A percentile compares a stretch with the other conserved stretches of the same genome.
These are phyloP conservation scores for Sprattus sprattus DNA, from an alignment of 2,113 vertebrate species.

Conservation along the genomic window DNA sequence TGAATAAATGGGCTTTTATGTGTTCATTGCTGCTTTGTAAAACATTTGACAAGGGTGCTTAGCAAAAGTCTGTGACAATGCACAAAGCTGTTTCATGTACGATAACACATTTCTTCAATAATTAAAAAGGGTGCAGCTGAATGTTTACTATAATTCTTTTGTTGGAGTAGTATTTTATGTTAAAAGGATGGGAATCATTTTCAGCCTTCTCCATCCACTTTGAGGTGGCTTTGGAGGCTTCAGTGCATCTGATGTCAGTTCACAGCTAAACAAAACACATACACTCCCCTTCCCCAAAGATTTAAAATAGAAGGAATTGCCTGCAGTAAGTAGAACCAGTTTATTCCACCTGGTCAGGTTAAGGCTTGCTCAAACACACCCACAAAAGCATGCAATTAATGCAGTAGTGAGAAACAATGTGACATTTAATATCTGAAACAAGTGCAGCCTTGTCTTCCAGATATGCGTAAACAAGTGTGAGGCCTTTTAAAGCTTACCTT, in stretches of 20 bases:
- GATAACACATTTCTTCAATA: neutral
- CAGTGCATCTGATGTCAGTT: neutral
- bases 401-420: neutral
- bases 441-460: neutral
- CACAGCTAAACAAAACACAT: neutral
- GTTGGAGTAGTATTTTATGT: neutral
- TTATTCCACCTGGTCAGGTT: slow-evolving; percentile 16
- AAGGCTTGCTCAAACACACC: slow-evolving; percentile 33
- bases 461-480: neutral
- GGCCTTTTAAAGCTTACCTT: slow-evolving; percentile 52
- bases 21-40: neutral
- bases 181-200: neutral
- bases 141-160: no score
- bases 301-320: neutral
- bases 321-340: neutral
- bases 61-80: neutral
- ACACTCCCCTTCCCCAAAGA: neutral
- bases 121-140: neutral
- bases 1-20: slow-evolving; percentile 9
- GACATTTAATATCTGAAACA: slow-evolving; percentile 8
- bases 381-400: slow-evolving; percentile 27
- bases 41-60: neutral
- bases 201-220: neutral
- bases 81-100: neutral
- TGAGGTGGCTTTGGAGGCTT: neutral